phyloP scores from a whole-genome alignment of 2,888 invertebrate species.

The Ypsolopha scabrella region DNA sequence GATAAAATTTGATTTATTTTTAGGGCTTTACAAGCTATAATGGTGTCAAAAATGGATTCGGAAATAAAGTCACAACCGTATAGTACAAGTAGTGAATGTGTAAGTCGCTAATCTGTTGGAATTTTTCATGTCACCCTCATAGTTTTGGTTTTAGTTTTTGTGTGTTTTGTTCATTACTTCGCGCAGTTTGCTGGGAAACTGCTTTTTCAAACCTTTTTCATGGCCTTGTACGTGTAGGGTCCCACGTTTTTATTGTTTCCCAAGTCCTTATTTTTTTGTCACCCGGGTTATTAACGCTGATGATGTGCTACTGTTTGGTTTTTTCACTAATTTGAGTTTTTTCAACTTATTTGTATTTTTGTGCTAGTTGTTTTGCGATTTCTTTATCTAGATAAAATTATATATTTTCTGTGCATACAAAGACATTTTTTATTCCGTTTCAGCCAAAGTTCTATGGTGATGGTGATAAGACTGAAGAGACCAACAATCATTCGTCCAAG shows the following conservation, averaged over 20 bases:
- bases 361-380: too few species aligned
- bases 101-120: slow-evolving; percentile 38
- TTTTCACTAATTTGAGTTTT: too few species aligned
- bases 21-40: slow-evolving; percentile 70
- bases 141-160: slow-evolving; percentile 15
- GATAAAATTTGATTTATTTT: slow-evolving; percentile 30
- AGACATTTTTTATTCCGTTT: slow-evolving; percentile 3
- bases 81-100: slow-evolving; percentile 52
- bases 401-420: too few species aligned
- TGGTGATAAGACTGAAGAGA: slow-evolving; percentile 72
- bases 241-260: neutral
- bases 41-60: slow-evolving; percentile 61
- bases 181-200: neutral
- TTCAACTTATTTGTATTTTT: too few species aligned
- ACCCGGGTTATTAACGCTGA: neutral
- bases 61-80: slow-evolving; percentile 63
- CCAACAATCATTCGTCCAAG: slow-evolving; percentile 67
- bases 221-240: neutral
- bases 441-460: slow-evolving; percentile 77
- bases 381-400: too few species aligned
- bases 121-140: slow-evolving; percentile 33
- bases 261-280: neutral
- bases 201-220: neutral
- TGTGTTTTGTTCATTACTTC: neutral
- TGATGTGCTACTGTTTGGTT: too few species aligned